Evolutionary conservation across 1,140 invertebrate genomes (phyloP).

Genomic region (Heliconius hermathena): DNA sequence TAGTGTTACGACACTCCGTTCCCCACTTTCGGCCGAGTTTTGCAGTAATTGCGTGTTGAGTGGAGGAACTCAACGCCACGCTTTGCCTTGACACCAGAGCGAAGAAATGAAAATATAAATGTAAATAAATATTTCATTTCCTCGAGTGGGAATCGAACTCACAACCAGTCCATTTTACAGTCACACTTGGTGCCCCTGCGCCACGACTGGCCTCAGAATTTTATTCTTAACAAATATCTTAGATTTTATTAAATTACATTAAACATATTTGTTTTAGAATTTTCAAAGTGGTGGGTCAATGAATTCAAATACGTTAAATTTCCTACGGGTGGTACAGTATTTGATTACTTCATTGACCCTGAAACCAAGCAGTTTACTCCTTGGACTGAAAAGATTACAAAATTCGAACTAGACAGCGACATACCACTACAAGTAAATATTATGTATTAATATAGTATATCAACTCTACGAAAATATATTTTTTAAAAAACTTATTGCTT

Average conservation of each 20-base stretch:
- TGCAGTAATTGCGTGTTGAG: too few species aligned
- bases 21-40: too few species aligned
- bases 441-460: not conserved
- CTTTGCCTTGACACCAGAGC: too few species aligned
- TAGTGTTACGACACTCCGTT: too few species aligned
- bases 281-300: slow-evolving; percentile 98
- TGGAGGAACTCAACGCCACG: too few species aligned
- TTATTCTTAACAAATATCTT: not conserved
- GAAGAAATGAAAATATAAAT: too few species aligned
- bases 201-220: too few species aligned
- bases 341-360: slow-evolving; percentile 96
- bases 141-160: too few species aligned
- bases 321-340: slow-evolving; percentile 94
- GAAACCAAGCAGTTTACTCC: slow-evolving; percentile 94
- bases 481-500: too few species aligned
- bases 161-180: too few species aligned
- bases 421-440: slow-evolving; percentile 90
- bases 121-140: too few species aligned
- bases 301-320: slow-evolving; percentile 98
- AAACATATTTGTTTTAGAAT: slow-evolving; percentile 83
- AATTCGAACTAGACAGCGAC: slow-evolving; percentile 96
- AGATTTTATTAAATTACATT: not conserved
- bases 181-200: too few species aligned
- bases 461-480: not conserved
- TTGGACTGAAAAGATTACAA: slow-evolving; percentile 94